A percentile compares a stretch with the other conserved stretches of the same genome.
Evolutionary conservation across 2,113 vertebrate species (phyloP).

Genomic region (Paramormyrops kingsleyae): DNA sequence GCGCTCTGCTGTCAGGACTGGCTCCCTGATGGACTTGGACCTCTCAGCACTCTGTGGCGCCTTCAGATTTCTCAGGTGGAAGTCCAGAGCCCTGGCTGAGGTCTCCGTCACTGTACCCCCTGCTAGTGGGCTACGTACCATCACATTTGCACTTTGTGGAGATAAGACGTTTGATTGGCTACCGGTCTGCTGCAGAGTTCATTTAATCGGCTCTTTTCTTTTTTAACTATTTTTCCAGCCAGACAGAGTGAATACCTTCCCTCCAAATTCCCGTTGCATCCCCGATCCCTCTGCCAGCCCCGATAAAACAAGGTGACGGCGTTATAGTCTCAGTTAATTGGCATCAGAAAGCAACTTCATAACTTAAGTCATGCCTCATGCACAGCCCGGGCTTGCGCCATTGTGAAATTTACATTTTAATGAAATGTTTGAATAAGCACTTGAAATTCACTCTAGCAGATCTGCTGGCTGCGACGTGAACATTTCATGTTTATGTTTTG

Average conservation of each 20-base stretch:
- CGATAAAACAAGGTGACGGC: slow-evolving; percentile 66
- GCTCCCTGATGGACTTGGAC: background rate
- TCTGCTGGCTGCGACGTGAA: slow-evolving; percentile 63
- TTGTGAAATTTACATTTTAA: slow-evolving; percentile 79
- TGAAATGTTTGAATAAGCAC: slow-evolving; percentile 80
- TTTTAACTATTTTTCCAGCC: slow-evolving; percentile 30
- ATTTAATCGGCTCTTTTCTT: slow-evolving; percentile 49
- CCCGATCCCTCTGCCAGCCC: slow-evolving; percentile 44
- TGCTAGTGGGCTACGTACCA: slow-evolving; percentile 26
- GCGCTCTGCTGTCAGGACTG: background rate
- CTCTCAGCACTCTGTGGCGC: background rate
- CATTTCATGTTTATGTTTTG: slow-evolving; percentile 77
- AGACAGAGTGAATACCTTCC: slow-evolving; percentile 49
- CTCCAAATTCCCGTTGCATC: slow-evolving; percentile 50
- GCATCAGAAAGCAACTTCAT: slow-evolving; percentile 65
- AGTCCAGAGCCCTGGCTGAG: background rate
- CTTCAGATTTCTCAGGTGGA: background rate
- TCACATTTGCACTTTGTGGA: slow-evolving; percentile 59
- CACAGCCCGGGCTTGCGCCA: slow-evolving; percentile 61
- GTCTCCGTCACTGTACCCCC: background rate
- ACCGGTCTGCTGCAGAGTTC: slow-evolving; percentile 48
- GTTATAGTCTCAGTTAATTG: slow-evolving; percentile 64
- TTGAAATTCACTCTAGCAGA: slow-evolving; percentile 74
- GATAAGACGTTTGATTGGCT: slow-evolving; percentile 65
- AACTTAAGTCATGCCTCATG: slow-evolving; percentile 74